phyloP scores from a whole-genome alignment of 2,113 vertebrate species.

The Scortum barcoo region DNA sequence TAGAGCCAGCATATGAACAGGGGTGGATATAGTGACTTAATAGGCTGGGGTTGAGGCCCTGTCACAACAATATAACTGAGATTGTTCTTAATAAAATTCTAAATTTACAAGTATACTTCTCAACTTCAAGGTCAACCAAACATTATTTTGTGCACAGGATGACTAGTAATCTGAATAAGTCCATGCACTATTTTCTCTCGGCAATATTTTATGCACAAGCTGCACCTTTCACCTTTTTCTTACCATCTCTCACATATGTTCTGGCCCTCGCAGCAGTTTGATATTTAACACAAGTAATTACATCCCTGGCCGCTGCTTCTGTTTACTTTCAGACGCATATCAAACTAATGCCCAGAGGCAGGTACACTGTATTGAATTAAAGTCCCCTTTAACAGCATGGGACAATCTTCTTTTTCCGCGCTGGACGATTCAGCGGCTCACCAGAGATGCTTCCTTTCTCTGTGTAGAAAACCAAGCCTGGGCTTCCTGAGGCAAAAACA shows the following conservation, averaged over 20 bases:
- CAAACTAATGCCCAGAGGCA: slow-evolving; percentile 66
- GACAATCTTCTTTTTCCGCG: slow-evolving; percentile 48
- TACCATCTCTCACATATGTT: not conserved
- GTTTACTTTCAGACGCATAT: slow-evolving; percentile 70
- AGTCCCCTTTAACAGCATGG: slow-evolving; percentile 51
- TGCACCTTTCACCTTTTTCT: not conserved
- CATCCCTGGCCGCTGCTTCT: slow-evolving; percentile 47
- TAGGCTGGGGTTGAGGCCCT: not conserved
- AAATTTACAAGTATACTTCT: not conserved
- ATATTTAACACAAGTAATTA: slow-evolving; percentile 46
- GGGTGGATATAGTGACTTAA: not conserved
- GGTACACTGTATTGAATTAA: slow-evolving; percentile 68
- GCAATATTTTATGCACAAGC: slow-evolving; percentile 9
- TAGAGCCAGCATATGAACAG: not conserved
- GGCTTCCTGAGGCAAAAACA: slow-evolving; percentile 21
- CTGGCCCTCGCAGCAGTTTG: slow-evolving; percentile 16
- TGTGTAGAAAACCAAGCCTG: not conserved
- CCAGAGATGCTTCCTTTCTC: slow-evolving; percentile 33
- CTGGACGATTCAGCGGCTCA: slow-evolving; percentile 24
- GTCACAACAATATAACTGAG: not conserved
- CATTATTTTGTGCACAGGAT: not conserved
- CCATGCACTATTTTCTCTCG: not conserved
- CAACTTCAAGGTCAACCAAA: not conserved
- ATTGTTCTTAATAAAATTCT: not conserved
- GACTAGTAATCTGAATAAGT: not conserved